Evolutionary conservation across 2,113 vertebrate species (phyloP), one percentile per base, ranked within the genome.

Genomic region (Bufo bufo): DNA sequence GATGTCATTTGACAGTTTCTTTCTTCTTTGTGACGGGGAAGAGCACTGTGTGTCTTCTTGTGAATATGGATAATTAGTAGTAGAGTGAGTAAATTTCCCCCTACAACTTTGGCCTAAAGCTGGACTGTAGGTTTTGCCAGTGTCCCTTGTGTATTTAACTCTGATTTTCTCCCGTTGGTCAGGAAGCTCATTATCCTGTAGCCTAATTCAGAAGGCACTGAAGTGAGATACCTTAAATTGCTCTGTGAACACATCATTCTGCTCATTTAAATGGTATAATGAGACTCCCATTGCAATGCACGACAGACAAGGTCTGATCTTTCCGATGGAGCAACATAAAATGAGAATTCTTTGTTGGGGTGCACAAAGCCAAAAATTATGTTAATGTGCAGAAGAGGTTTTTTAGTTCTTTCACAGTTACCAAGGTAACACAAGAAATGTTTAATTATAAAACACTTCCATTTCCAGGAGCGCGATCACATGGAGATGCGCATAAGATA

Each of bases 371-470:
- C 74, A 84, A 89, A 89, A 89, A 89, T 84, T 78, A 89, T 84
- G 87, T 77, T 78, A 89, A 89, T 89, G 52, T 78, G 23, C 78
- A 66, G 49, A 58, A 66, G 61, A 71, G 49, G 59, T 78, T 89
- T 82, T 61, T 88, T 84, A 52, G 63, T 84, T 61, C 72, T 77
- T 83, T 88, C 69, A 88, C 77, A 50, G 87, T 89, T 89, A 78
- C 87, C 87, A 89, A 43, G 87, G 87, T 89, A 89, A 89, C 87
- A 84, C 50, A 23, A 33, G 81, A 77, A 89, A 89, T 89, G 87
- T 89, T 89, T 89, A 89, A 89, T 89, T 89, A 84, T 89, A 65
- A 88, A 89, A 83, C 87, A 89, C 87, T 89, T 89, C 65, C 16
- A 84, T 89, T 84, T 84, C 87, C 87, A 84, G 77, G 82, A 84